A percentile compares a stretch with the other conserved stretches of the same genome.
phyloP scores from a whole-genome alignment of 2,888 invertebrate species.

The Apocheima hispidaria region DNA sequence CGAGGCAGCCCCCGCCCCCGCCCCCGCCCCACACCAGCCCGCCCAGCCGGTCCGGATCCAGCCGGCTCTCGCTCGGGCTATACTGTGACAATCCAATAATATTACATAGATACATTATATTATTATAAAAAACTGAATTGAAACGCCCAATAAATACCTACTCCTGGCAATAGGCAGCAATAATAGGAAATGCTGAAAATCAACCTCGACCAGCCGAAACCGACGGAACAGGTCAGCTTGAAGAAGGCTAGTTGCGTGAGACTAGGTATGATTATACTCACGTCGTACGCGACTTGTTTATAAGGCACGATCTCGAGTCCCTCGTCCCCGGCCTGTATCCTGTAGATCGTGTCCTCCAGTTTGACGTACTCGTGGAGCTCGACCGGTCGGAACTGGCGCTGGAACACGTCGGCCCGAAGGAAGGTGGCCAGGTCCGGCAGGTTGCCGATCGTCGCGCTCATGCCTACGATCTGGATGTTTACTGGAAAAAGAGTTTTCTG shows the following conservation, averaged over 20 bases:
- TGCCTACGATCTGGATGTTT: slow-evolving; percentile 94
- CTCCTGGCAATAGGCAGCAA: too few species aligned
- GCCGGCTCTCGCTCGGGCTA: slow-evolving; percentile 80
- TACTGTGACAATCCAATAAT: slow-evolving; percentile 77
- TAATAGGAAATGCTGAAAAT: too few species aligned
- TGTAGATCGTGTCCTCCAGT: slow-evolving; percentile 82
- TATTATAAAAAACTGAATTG: background rate
- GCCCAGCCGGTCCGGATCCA: slow-evolving; percentile 93
- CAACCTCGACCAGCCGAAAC: too few species aligned
- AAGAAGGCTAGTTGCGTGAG: too few species aligned
- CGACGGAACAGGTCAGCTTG: too few species aligned
- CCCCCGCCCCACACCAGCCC: slow-evolving; percentile 86
- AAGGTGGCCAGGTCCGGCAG: slow-evolving; percentile 92
- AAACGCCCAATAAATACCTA: too few species aligned
- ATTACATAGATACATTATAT: background rate
- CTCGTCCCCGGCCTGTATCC: slow-evolving; percentile 71
- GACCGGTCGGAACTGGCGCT: slow-evolving; percentile 95
- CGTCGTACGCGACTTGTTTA: slow-evolving; percentile 65
- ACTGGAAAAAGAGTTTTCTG: slow-evolving; percentile 54
- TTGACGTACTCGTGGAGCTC: slow-evolving; percentile 94
- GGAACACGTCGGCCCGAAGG: slow-evolving; percentile 92
- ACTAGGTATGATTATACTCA: slow-evolving; percentile 49
- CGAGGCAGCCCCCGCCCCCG: slow-evolving; percentile 93
- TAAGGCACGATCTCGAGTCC: slow-evolving; percentile 64
- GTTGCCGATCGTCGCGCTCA: slow-evolving; percentile 99